phyloP scores from a whole-genome alignment of 2,797 vertebrate species.

The Limnodromus scolopaceus region DNA sequence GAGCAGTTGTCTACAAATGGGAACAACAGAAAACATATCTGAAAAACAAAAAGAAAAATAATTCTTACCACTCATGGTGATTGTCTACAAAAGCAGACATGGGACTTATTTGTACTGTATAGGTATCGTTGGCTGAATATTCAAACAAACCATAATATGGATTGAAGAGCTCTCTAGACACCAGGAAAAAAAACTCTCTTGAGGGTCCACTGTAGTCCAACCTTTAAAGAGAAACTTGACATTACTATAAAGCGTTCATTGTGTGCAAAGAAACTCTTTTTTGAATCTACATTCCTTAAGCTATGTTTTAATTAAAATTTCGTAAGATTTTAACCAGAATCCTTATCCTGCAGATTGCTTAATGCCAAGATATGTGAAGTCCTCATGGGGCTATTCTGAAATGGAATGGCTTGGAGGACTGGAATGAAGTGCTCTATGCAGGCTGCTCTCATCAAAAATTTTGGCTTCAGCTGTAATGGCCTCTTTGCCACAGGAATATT shows the following conservation, averaged over 20 bases:
- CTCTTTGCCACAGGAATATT: slow-evolving; percentile 19
- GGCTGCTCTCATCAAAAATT: background rate
- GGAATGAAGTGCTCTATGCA: background rate
- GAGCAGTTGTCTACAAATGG: background rate
- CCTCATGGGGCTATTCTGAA: background rate
- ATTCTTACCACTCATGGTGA: slow-evolving; percentile 95
- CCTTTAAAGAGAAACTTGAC: slow-evolving; percentile 75
- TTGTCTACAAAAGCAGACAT: slow-evolving; percentile 99
- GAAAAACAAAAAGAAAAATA: background rate
- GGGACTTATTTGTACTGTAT: slow-evolving; percentile 98
- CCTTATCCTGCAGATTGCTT: background rate
- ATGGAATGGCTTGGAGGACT: slow-evolving; percentile 2
- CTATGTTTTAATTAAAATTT: slow-evolving; percentile 11
- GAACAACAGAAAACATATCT: background rate
- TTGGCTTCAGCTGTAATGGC: background rate
- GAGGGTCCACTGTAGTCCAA: slow-evolving; percentile 98
- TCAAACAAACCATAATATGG: slow-evolving; percentile 98
- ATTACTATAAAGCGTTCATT: background rate
- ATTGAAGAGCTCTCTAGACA: slow-evolving; percentile 97
- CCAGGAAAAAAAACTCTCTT: slow-evolving; percentile 97
- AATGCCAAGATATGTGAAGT: background rate
- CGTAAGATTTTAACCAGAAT: background rate
- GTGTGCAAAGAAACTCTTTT: background rate
- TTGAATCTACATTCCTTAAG: background rate
- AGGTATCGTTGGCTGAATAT: slow-evolving; percentile 98